phyloP scores from a whole-genome alignment of 2,888 invertebrate genomes.

The Omphaloscelis lunosa region DNA sequence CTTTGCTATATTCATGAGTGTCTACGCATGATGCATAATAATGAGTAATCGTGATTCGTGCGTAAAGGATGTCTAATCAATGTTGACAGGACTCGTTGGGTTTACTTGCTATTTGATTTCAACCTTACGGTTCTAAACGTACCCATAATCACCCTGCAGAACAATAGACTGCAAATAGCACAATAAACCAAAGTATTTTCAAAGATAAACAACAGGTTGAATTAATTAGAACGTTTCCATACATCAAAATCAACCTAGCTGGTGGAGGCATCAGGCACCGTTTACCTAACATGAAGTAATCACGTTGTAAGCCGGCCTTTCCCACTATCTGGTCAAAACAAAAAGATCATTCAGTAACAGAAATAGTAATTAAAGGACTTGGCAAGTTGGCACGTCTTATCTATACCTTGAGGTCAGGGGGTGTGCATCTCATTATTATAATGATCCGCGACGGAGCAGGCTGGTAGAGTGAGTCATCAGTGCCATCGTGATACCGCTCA shows the following conservation, averaged over 20 bases:
- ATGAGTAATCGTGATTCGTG: conserved; percentile 73
- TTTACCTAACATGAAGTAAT: conserved; percentile 47
- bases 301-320: conserved; percentile 34
- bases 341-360: conserved; percentile 61
- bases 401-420: conserved; percentile 77
- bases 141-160: background rate
- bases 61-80: conserved; percentile 65
- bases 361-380: conserved; percentile 79
- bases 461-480: conserved; percentile 72
- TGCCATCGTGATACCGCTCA: conserved; percentile 78
- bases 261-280: background rate
- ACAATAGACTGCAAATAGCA: background rate
- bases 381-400: conserved; percentile 72
- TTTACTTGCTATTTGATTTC: conserved; percentile 29
- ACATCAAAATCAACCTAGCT: conserved; percentile 15
- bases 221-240: conserved; percentile 26
- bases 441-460: conserved; percentile 72
- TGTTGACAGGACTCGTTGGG: conserved; percentile 56
- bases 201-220: conserved; percentile 1
- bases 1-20: conserved; percentile 76
- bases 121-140: background rate
- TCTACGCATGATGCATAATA: conserved; percentile 80
- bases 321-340: conserved; percentile 28
- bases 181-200: background rate
- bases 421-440: conserved; percentile 77